Conservation (phyloP, 2,797 vertebrate genomes). For the Gobionotothen gibberifrons region DNA sequence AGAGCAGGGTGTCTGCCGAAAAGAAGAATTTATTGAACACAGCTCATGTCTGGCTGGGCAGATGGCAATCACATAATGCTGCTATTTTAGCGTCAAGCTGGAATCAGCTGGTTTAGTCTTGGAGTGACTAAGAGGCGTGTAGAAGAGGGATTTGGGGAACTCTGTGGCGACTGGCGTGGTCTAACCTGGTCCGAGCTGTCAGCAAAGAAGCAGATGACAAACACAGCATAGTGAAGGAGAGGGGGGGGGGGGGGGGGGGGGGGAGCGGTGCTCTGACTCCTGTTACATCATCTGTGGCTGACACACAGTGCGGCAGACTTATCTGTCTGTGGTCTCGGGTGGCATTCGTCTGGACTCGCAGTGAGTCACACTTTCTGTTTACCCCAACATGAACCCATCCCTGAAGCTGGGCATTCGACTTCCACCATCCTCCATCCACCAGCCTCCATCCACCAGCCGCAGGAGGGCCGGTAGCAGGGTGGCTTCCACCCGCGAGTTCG, state of each 20-base stretch:
- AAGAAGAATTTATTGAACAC: constrained; percentile 75
- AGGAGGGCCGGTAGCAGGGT: constrained; percentile 68
- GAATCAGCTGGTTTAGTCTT: constrained; percentile 76
- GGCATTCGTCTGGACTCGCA: constrained; percentile 76
- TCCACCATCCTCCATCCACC: constrained; percentile 59
- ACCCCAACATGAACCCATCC: constrained; percentile 74
- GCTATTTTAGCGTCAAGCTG: constrained; percentile 72
- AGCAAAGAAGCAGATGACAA: constrained; percentile 60
- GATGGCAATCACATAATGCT: constrained; percentile 81
- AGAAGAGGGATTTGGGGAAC: constrained; percentile 50
- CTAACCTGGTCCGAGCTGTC: constrained; percentile 61
- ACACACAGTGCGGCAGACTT: constrained; percentile 78
- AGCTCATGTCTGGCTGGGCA: constrained; percentile 83
- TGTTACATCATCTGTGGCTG: constrained; percentile 76
- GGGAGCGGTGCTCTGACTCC: constrained; percentile 60
- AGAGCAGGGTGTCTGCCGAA: constrained; percentile 59
- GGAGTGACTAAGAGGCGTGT: constrained; percentile 59
- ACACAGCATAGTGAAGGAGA: constrained; percentile 43
- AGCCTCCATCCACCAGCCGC: constrained; percentile 59
- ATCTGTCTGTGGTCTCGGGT: constrained; percentile 82
- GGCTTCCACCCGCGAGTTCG: constrained; percentile 72
- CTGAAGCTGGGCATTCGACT: constrained; percentile 61
- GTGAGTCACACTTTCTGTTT: constrained; percentile 88
- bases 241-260: constrained; percentile 25
- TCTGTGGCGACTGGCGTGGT: constrained; percentile 48